phyloP scores from a whole-genome alignment of 2,888 invertebrate species.

The Scaeva pyrastri region DNA sequence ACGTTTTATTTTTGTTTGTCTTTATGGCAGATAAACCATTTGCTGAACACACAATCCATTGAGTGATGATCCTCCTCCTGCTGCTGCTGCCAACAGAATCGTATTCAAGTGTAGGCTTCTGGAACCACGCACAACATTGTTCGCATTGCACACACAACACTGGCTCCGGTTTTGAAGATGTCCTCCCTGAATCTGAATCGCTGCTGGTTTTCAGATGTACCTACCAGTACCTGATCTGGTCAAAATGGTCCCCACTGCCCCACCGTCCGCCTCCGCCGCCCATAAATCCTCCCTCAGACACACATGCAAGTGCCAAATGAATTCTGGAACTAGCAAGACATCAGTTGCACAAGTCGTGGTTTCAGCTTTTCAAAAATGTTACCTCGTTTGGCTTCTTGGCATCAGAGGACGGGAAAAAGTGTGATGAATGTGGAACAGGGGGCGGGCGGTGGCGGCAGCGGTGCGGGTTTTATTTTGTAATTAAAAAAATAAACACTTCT shows the following conservation, averaged over 20 bases:
- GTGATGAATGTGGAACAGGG: too few species aligned
- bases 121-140: constrained; percentile 69
- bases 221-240: too few species aligned
- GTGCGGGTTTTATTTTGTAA: constrained; percentile 57
- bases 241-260: not conserved
- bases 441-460: not conserved
- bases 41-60: constrained; percentile 55
- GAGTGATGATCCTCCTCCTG: constrained; percentile 68
- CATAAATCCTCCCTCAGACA: not conserved
- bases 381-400: constrained; percentile 25
- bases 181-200: constrained; percentile 53
- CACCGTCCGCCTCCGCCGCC: not conserved
- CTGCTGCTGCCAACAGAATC: constrained; percentile 69
- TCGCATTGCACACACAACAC: constrained; percentile 47
- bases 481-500: constrained; percentile 75
- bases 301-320: not conserved
- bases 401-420: not conserved
- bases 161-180: constrained; percentile 24
- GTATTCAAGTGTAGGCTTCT: constrained; percentile 71
- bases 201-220: constrained; percentile 55
- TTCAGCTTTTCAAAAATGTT: constrained; percentile 8
- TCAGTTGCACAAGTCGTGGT: constrained; percentile 7
- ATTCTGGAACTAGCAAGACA: not conserved
- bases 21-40: constrained; percentile 37
- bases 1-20: constrained; percentile 7